phyloP scores from a whole-genome alignment of 1,140 invertebrate genomes.

The Drosophila cardini region DNA sequence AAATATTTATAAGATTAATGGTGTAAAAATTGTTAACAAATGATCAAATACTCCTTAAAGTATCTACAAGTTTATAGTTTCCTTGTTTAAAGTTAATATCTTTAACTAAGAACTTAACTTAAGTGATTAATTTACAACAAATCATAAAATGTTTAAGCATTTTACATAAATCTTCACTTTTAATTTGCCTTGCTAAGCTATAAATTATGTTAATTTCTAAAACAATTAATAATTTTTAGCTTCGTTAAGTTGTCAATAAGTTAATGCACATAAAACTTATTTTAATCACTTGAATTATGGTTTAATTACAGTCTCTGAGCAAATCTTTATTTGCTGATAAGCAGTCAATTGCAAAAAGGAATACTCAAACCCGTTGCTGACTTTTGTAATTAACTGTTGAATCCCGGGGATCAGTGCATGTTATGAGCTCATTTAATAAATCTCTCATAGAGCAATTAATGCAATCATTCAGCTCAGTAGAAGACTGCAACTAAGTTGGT shows the following conservation, averaged over 20 bases:
- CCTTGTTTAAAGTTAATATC: too few species aligned
- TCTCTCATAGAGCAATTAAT: conserved; percentile 20
- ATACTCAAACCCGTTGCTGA: background rate
- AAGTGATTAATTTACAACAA: too few species aligned
- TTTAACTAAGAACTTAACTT: too few species aligned
- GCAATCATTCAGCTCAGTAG: background rate
- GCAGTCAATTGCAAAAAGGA: background rate
- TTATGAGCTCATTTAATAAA: conserved; percentile 12
- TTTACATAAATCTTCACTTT: too few species aligned
- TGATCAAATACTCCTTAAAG: too few species aligned
- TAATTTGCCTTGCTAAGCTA: too few species aligned
- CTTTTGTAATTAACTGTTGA: conserved; percentile 17
- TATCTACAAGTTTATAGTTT: too few species aligned
- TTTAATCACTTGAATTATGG: background rate
- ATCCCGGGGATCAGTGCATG: conserved; percentile 14
- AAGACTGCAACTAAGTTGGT: background rate
- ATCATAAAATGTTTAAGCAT: too few species aligned
- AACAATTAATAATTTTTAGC: too few species aligned
- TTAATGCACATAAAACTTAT: background rate
- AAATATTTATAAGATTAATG: too few species aligned
- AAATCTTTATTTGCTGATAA: conserved; percentile 2
- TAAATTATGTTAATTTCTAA: too few species aligned
- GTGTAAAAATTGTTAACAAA: too few species aligned
- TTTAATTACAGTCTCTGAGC: background rate
- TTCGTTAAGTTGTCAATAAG: background rate